These are phyloP conservation scores for Achatina immaculata DNA, from an alignment of 1,140 invertebrate species.

Conservation along the genomic window DNA sequence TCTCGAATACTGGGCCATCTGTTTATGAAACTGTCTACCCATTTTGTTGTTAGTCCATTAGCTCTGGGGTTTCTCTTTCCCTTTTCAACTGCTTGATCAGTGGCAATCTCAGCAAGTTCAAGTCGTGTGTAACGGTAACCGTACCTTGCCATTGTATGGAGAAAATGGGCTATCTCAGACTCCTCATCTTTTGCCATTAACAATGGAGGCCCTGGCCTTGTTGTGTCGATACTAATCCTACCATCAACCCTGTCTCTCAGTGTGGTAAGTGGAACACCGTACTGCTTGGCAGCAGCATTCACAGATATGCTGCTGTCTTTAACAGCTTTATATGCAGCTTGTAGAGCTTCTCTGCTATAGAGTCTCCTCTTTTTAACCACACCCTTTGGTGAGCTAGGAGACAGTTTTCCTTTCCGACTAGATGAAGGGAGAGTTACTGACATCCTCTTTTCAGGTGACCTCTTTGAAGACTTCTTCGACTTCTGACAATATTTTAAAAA, in stretches of 20 bases:
- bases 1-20: constrained; percentile 33
- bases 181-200: constrained; percentile 34
- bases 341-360: constrained; percentile 18
- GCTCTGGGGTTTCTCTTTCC: constrained; percentile 22
- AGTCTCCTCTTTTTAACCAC: constrained; percentile 75
- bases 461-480: constrained; percentile 16
- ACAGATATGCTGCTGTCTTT: constrained; percentile 39
- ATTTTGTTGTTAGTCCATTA: constrained; percentile 35
- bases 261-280: constrained; percentile 34
- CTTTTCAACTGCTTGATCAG: constrained; percentile 34
- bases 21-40: constrained; percentile 39
- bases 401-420: not conserved
- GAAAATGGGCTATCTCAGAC: constrained; percentile 34
- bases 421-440: not conserved
- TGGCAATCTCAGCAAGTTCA: constrained; percentile 32
- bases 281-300: constrained; percentile 36
- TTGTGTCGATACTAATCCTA: constrained; percentile 37
- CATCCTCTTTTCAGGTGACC: constrained; percentile 8
- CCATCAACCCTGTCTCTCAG: constrained; percentile 36
- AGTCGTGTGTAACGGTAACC: constrained; percentile 37
- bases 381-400: not conserved
- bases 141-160: constrained; percentile 31
- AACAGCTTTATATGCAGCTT: constrained; percentile 34
- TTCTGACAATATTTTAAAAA: constrained; percentile 3
- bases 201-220: constrained; percentile 33